Evolutionary conservation across 2,113 vertebrate species (phyloP).

Genomic region (Dasyornis broadbenti): DNA sequence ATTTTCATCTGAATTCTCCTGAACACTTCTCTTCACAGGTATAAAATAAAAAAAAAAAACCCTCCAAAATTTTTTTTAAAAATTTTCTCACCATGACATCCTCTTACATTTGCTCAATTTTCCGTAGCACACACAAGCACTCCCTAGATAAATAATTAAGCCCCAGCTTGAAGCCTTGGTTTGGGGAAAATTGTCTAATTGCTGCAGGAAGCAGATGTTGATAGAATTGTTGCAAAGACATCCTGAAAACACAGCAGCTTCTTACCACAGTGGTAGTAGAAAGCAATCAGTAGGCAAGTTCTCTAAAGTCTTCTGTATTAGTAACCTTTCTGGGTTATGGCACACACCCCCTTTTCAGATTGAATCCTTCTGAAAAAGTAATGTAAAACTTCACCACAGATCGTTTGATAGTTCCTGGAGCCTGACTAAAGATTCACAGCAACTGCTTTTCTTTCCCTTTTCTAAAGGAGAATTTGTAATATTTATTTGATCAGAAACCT

Average conservation of each 20-base stretch:
- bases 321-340: not conserved
- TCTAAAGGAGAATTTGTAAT: not conserved
- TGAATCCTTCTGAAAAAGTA: not conserved
- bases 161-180: not conserved
- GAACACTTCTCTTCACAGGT: not conserved
- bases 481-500: not conserved
- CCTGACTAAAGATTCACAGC: not conserved
- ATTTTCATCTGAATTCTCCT: not conserved
- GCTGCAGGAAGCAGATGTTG: not conserved
- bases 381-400: not conserved
- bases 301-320: not conserved
- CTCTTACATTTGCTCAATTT: not conserved
- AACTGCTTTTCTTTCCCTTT: not conserved
- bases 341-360: not conserved
- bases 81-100: not conserved
- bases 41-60: not conserved
- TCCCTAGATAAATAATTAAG: not conserved
- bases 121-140: not conserved
- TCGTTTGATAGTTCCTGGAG: not conserved
- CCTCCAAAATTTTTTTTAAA: rapidly evolving
- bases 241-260: not conserved
- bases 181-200: not conserved
- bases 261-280: not conserved
- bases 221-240: not conserved
- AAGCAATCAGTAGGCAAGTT: not conserved